A percentile compares a stretch with the other conserved stretches of the same genome.
Conservation (phyloP, 2,888 invertebrate species). For the Leucania comma region DNA sequence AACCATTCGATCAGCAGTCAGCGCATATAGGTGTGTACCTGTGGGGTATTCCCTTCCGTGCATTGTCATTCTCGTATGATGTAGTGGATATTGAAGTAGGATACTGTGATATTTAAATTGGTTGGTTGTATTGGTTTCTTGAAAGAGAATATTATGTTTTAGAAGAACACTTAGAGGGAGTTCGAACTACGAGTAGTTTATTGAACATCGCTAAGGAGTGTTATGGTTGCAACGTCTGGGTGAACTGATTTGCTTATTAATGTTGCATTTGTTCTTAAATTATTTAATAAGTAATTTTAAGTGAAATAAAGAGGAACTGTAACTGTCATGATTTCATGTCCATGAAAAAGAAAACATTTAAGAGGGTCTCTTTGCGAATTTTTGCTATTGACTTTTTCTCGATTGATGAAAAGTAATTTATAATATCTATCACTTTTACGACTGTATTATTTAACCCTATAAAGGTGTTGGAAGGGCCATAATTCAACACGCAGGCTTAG, state of each 20-base stretch:
- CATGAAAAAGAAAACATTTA: no score
- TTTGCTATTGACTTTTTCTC: no score
- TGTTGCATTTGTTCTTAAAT: no score
- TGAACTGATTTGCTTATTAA: not conserved
- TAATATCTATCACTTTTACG: no score
- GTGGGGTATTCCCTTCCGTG: conserved; percentile 33
- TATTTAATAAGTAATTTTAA: no score
- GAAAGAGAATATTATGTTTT: not conserved
- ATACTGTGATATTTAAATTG: conserved; percentile 24
- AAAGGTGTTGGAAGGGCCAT: no score
- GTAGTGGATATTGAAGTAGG: conserved; percentile 5
- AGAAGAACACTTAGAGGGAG: not conserved
- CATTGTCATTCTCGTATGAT: conserved; percentile 30
- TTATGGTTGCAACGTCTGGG: not conserved
- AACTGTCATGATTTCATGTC: no score
- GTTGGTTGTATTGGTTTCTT: conserved; percentile 10
- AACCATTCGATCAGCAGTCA: conserved; percentile 57
- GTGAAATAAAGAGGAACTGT: no score
- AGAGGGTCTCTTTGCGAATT: no score
- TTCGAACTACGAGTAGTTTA: not conserved
- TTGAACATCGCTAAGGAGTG: not conserved
- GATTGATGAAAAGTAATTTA: no score
- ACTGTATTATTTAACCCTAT: no score
- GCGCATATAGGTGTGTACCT: conserved; percentile 17
- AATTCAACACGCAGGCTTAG: no score